Conservation (phyloP, 2,888 invertebrate genomes). For the Euplagia quadripunctaria region DNA sequence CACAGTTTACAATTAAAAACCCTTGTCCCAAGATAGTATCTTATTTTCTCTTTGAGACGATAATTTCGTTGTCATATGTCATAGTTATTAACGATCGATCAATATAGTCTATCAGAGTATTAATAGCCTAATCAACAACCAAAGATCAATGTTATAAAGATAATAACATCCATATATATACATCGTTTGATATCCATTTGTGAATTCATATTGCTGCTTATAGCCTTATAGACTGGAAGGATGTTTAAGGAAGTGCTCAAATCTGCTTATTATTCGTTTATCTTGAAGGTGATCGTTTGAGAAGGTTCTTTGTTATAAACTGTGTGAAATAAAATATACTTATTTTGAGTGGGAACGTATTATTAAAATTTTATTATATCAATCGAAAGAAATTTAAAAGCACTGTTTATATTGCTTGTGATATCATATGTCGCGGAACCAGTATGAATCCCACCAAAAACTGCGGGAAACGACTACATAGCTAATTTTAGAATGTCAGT, state of each 20-base stretch:
- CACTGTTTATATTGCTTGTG: neutral
- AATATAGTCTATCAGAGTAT: neutral
- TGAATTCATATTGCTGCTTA: neutral
- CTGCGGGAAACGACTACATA: neutral
- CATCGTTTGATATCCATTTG: neutral
- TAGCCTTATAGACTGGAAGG: neutral
- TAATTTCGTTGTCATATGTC: neutral
- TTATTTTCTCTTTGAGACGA: no score
- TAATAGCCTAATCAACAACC: neutral
- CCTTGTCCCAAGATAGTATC: no score
- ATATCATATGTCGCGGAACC: neutral
- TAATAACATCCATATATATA: neutral
- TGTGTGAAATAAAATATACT: conserved; percentile 2
- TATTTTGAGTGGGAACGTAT: neutral
- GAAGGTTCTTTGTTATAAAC: conserved; percentile 3
- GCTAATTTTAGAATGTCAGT: no score
- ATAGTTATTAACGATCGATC: neutral
- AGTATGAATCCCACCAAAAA: neutral
- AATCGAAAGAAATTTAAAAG: neutral
- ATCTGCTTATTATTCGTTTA: neutral
- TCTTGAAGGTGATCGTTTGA: conserved; percentile 12
- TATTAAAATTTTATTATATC: no score
- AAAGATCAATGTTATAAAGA: neutral
- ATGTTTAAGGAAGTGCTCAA: conserved; percentile 4
- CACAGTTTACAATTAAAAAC: no score